phyloP scores from a whole-genome alignment of 2,797 vertebrate species.

The Calcarius lapponicus region DNA sequence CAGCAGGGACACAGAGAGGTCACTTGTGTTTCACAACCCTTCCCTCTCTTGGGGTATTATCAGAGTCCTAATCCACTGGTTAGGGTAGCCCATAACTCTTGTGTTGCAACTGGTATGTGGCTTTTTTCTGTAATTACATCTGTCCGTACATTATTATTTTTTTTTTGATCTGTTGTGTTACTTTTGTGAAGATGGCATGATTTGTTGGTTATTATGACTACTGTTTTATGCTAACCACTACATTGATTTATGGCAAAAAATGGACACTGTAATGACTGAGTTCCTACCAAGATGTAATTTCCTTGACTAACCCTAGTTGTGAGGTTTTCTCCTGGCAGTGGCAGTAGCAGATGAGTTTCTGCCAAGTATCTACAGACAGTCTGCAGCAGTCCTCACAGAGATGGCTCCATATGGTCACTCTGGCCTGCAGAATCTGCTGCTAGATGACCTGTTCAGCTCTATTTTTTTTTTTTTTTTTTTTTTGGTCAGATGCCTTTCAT shows the following conservation, averaged over 20 bases:
- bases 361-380: background rate
- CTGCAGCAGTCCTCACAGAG: background rate
- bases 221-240: background rate
- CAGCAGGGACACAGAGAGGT: background rate
- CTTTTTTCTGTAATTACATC: background rate
- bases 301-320: background rate
- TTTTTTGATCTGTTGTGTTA: background rate
- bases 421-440: background rate
- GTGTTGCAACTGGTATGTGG: background rate
- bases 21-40: background rate
- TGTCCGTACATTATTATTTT: background rate
- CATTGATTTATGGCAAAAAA: background rate
- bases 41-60: background rate
- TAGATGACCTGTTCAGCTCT: background rate
- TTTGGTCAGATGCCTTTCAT: background rate
- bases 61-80: background rate
- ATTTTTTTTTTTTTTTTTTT: background rate
- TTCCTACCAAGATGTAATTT: background rate
- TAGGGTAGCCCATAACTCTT: background rate
- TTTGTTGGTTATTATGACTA: background rate
- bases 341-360: background rate
- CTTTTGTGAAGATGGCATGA: background rate
- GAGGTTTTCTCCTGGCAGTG: background rate
- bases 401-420: background rate
- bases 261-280: background rate